Evolutionary conservation across 2,888 invertebrate genomes (phyloP).

Genomic region (Caenorhabditis angaria): DNA sequence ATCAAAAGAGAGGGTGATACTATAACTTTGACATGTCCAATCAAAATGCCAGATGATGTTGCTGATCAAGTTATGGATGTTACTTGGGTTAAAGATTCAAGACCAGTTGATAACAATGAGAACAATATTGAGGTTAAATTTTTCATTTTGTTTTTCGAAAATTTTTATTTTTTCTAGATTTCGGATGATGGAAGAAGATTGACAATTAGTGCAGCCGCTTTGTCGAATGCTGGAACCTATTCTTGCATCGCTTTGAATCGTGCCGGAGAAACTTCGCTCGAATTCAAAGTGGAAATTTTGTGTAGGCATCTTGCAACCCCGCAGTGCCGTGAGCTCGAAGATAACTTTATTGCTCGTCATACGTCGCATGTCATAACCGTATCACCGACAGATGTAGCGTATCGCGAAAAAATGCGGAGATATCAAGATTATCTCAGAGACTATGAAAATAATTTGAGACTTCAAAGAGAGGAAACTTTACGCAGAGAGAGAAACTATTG

Average conservation of each 20-base stretch:
- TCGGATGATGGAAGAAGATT: conserved; percentile 60
- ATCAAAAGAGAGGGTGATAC: conserved; percentile 75
- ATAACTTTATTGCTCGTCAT: conserved; percentile 43
- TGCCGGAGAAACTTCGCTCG: conserved; percentile 78
- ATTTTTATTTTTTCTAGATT: conserved; percentile 49
- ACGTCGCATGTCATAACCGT: conserved; percentile 33
- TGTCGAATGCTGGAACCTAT: conserved; percentile 75
- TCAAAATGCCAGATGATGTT: conserved; percentile 66
- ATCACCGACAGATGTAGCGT: conserved; percentile 6
- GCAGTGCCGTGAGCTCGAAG: conserved; percentile 56
- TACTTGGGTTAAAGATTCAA: conserved; percentile 76
- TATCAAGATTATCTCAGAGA: conserved; percentile 35
- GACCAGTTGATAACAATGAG: conserved; percentile 71
- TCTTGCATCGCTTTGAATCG: conserved; percentile 79
- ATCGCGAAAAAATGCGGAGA: conserved; percentile 32
- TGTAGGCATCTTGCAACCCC: conserved; percentile 66
- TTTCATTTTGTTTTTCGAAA: not conserved
- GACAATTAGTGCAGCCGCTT: conserved; percentile 52
- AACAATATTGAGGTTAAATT: not conserved
- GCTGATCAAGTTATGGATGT: conserved; percentile 65
- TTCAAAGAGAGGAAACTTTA: conserved; percentile 28
- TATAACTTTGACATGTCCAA: conserved; percentile 76
- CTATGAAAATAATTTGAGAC: conserved; percentile 34
- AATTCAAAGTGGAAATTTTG: conserved; percentile 77
- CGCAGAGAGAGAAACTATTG: conserved; percentile 26